Conservation (phyloP, 2,888 invertebrate genomes). For the Pollenia griseotomentosa region DNA sequence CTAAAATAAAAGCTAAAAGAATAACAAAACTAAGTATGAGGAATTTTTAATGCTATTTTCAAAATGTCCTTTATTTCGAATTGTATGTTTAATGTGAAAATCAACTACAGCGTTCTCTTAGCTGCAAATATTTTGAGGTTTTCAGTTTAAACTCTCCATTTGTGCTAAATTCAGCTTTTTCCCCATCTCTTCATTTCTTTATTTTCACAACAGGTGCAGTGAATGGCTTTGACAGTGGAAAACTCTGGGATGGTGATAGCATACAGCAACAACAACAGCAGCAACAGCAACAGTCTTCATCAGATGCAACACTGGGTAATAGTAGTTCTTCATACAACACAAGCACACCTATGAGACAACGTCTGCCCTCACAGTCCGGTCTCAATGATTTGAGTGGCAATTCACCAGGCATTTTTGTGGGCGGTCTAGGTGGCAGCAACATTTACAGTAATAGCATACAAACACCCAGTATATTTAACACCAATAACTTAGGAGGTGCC, state of each 20-base stretch:
- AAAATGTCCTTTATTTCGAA: not conserved
- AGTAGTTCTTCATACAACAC: conserved; percentile 49
- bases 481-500: conserved; percentile 45
- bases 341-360: conserved; percentile 68
- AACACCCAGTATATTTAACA: conserved; percentile 68
- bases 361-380: conserved; percentile 67
- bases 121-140: not conserved
- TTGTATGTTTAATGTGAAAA: not conserved
- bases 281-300: conserved; percentile 57
- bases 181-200: not conserved
- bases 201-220: conserved; percentile 50
- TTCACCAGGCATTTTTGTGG: conserved; percentile 67
- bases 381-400: conserved; percentile 68
- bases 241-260: conserved; percentile 61
- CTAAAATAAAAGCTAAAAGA: too few relatives aligned
- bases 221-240: conserved; percentile 67
- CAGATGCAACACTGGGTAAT: conserved; percentile 48
- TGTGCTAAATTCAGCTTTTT: not conserved
- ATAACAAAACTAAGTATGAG: too few relatives aligned
- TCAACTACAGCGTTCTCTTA: not conserved
- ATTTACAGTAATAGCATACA: conserved; percentile 69
- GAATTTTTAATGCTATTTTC: too few relatives aligned
- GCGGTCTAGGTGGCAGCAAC: conserved; percentile 70
- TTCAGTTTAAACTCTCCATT: not conserved
- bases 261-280: conserved; percentile 51